phyloP scores from a whole-genome alignment of 2,113 vertebrate genomes.

The Pollimyrus isidori region DNA sequence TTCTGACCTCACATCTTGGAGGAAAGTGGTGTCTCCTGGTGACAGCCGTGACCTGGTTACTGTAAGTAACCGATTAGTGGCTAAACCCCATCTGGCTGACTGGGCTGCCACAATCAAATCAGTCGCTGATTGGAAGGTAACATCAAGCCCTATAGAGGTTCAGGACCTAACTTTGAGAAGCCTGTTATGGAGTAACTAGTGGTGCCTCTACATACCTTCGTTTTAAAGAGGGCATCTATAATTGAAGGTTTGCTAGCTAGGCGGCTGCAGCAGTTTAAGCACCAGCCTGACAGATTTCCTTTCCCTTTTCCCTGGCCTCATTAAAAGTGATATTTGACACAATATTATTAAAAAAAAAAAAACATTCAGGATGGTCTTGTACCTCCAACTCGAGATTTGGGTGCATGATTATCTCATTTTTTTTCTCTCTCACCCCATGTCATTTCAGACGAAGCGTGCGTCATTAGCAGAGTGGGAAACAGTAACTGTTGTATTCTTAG shows the following conservation, averaged over 20 bases:
- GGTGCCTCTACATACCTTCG: not conserved
- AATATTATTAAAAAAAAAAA: not conserved
- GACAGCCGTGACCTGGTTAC: not conserved
- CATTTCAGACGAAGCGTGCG: not conserved
- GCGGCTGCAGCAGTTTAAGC: not conserved
- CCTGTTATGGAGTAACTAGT: not conserved
- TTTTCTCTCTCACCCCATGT: not conserved
- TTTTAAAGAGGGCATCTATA: slow-evolving; percentile 3
- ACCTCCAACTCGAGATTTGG: not conserved
- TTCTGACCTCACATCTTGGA: not conserved
- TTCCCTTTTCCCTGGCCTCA: not conserved
- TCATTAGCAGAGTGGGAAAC: not conserved
- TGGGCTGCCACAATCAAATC: not conserved
- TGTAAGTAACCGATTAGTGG: not conserved
- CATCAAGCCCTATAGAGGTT: not conserved
- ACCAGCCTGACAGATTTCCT: not conserved
- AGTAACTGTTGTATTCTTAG: not conserved
- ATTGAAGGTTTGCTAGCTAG: not conserved
- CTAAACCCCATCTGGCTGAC: not conserved
- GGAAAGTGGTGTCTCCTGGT: not conserved
- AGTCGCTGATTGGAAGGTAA: not conserved
- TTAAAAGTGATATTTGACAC: slow-evolving; percentile 15
- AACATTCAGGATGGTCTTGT: not conserved
- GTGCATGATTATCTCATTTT: not conserved
- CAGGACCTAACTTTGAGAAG: not conserved